Evolutionary conservation across 2,797 vertebrate genomes (phyloP).

Genomic region (Arctocebus calabarensis): DNA sequence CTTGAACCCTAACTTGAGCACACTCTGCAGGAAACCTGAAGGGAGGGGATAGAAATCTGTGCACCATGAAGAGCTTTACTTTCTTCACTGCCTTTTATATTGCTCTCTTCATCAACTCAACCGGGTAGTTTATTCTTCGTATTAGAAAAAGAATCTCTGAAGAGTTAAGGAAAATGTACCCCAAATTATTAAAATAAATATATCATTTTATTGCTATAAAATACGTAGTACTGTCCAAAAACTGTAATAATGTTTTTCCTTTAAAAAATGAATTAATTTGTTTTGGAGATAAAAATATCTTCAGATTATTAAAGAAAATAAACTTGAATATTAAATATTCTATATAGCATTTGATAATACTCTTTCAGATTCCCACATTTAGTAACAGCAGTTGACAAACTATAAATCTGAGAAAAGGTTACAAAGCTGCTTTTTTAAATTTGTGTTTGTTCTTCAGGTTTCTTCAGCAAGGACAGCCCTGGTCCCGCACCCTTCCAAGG

Average conservation of each 20-base stretch:
- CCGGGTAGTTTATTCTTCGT: conserved; percentile 8
- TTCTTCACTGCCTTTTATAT: conserved; percentile 40
- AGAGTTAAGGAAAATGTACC: conserved; percentile 7
- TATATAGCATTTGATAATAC: neutral
- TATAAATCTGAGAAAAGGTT: neutral
- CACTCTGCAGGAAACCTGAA: conserved; percentile 17
- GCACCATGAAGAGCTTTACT: neutral
- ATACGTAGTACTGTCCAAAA: neutral
- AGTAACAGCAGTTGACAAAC: neutral
- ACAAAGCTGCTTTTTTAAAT: neutral
- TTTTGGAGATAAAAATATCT: conserved; percentile 17
- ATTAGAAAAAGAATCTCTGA: conserved; percentile 24
- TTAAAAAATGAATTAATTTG: conserved; percentile 21
- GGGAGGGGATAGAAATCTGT: neutral
- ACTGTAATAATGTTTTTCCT: neutral
- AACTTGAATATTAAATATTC: neutral
- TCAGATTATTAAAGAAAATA: conserved; percentile 41
- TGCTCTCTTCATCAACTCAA: neutral
- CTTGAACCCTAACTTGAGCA: neutral
- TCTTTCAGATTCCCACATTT: neutral
- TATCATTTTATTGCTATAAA: neutral
- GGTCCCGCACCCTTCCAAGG: neutral
- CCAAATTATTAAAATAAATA: conserved; percentile 32
- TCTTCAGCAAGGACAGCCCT: neutral
- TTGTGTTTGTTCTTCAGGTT: neutral